A percentile compares a stretch with the other conserved stretches of the same genome.
phyloP scores from a whole-genome alignment of 2,888 invertebrate genomes.

The Drosophila atripex region DNA sequence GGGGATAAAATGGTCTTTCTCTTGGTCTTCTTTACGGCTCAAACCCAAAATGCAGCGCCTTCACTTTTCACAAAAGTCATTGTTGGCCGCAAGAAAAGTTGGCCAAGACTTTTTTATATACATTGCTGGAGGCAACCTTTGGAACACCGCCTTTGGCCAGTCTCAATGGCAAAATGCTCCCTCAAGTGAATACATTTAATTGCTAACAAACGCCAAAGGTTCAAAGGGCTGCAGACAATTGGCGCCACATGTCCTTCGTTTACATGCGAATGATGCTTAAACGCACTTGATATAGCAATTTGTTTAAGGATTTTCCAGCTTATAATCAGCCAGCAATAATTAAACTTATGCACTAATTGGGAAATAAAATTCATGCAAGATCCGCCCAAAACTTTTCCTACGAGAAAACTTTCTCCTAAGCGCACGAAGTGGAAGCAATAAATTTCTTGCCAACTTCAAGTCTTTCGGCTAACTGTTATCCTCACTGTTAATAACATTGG shows the following conservation, averaged over 20 bases:
- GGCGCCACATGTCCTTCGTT: slow-evolving; percentile 57
- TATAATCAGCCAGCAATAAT: slow-evolving; percentile 23
- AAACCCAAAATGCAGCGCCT: slow-evolving; percentile 5
- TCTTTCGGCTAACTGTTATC: not conserved
- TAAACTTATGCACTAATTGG: slow-evolving; percentile 23
- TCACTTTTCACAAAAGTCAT: slow-evolving; percentile 16
- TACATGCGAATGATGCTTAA: slow-evolving; percentile 13
- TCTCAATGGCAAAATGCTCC: slow-evolving; percentile 54
- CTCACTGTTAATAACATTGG: not conserved
- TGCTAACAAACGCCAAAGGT: slow-evolving; percentile 63
- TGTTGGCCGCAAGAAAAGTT: slow-evolving; percentile 50
- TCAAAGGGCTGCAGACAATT: slow-evolving; percentile 48
- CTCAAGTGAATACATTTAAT: slow-evolving; percentile 74
- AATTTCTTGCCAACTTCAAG: not conserved
- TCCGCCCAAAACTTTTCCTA: slow-evolving; percentile 1
- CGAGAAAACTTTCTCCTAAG: not conserved
- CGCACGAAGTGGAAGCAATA: slow-evolving; percentile 12
- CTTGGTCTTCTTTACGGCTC: slow-evolving; percentile 6
- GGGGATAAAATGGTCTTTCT: slow-evolving; percentile 15
- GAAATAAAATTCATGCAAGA: slow-evolving; percentile 24
- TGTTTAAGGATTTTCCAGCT: slow-evolving; percentile 3
- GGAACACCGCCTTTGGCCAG: slow-evolving; percentile 11
- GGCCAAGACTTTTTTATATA: slow-evolving; percentile 26
- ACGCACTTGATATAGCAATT: slow-evolving; percentile 24
- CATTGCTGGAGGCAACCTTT: slow-evolving; percentile 35